Evolutionary conservation across 1,140 invertebrate species (phyloP).

Genomic region (Sycophaga agraensis): DNA sequence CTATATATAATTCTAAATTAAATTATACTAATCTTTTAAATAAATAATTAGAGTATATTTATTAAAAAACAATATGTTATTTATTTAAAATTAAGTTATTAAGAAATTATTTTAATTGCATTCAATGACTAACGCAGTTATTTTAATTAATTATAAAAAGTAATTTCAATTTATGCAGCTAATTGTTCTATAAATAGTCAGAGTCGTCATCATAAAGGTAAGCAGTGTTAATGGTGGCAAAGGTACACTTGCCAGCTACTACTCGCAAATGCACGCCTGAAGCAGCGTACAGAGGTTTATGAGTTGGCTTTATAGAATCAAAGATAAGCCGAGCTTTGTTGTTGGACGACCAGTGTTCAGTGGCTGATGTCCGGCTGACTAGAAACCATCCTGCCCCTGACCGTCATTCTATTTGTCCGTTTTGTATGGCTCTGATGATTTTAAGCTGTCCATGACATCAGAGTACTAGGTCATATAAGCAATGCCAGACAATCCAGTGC

Average conservation of each 20-base stretch:
- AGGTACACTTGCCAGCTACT: not conserved
- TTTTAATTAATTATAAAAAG: too few relatives aligned
- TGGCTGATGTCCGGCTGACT: slow-evolving; percentile 27
- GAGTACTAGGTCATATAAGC: too few relatives aligned
- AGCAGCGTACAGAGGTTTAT: slow-evolving; percentile 30
- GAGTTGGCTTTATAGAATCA: slow-evolving; percentile 31
- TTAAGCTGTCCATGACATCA: not conserved
- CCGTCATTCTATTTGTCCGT: not conserved
- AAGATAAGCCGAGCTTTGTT: slow-evolving; percentile 39
- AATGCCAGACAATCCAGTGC: too few relatives aligned
- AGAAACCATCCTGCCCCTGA: not conserved
- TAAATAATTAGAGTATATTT: too few relatives aligned
- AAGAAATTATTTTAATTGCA: too few relatives aligned
- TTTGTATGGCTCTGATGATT: not conserved
- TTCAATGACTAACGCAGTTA: too few relatives aligned
- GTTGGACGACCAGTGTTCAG: not conserved
- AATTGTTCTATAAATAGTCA: not conserved
- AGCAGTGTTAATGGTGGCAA: not conserved
- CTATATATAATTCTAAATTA: too few relatives aligned
- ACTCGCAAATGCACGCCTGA: not conserved
- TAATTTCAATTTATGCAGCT: not conserved
- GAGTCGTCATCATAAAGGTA: not conserved
- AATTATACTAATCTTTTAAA: too few relatives aligned
- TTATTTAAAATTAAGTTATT: too few relatives aligned
- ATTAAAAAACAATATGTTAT: too few relatives aligned